These are phyloP conservation scores for Heliconius himera DNA, from an alignment of 1,140 invertebrate species.

Conservation along the genomic window DNA sequence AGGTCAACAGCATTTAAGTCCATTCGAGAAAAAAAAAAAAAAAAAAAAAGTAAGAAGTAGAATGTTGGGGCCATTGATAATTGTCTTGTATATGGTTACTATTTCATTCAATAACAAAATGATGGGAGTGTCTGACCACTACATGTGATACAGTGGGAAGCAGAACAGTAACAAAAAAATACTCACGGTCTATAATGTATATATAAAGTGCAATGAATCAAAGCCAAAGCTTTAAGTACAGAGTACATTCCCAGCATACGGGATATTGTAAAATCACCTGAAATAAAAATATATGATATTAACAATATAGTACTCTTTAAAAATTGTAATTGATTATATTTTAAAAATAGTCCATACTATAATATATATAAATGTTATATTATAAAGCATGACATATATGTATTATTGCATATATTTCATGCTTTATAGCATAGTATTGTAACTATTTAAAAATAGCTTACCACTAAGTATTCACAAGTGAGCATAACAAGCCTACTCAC, in stretches of 20 bases:
- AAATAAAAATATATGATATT: slow-evolving; percentile 49
- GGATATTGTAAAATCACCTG: slow-evolving; percentile 88
- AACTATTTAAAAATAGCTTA: not conserved
- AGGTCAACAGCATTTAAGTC: no score
- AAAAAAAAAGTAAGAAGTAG: no score
- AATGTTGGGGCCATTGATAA: no score
- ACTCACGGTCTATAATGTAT: slow-evolving; percentile 91
- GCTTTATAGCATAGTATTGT: not conserved
- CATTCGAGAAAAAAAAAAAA: no score
- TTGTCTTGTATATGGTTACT: no score
- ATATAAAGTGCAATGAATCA: slow-evolving; percentile 89
- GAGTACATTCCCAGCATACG: slow-evolving; percentile 88
- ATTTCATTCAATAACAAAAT: no score
- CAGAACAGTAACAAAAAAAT: not conserved
- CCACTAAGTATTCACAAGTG: not conserved
- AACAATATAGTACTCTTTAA: not conserved
- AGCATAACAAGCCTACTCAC: slow-evolving; percentile 63
- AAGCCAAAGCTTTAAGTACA: slow-evolving; percentile 86
- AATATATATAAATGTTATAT: not conserved
- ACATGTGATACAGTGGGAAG: not conserved
- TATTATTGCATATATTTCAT: not conserved
- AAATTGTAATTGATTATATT: no score
- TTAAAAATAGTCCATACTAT: no score
- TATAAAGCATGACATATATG: not conserved
- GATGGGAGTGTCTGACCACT: no score